Conservation (phyloP, 1,140 invertebrate species). For the Amyelois transitella region DNA sequence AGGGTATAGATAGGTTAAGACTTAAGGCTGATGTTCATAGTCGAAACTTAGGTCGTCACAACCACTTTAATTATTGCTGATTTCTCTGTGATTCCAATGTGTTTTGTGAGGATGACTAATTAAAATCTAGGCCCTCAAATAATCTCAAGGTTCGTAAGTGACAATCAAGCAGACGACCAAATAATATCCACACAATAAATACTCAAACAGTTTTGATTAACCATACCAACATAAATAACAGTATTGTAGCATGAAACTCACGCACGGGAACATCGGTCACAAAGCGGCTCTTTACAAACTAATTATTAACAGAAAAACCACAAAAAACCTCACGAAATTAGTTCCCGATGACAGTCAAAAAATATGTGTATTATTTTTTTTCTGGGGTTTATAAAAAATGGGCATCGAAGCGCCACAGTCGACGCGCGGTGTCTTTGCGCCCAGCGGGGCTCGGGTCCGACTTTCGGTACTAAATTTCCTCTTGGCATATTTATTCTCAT, state of each 20-base stretch:
- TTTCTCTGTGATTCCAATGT: too few relatives aligned
- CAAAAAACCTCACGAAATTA: slow-evolving; percentile 64
- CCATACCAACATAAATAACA: neutral
- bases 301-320: slow-evolving; percentile 56
- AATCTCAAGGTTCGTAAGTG: too few relatives aligned
- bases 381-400: slow-evolving; percentile 33
- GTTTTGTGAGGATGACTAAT: too few relatives aligned
- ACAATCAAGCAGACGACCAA: too few relatives aligned
- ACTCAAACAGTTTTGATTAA: neutral
- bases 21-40: too few relatives aligned
- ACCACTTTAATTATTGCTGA: too few relatives aligned
- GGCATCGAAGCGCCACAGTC: slow-evolving; percentile 46
- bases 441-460: slow-evolving; percentile 38
- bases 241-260: neutral
- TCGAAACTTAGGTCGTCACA: too few relatives aligned
- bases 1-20: too few relatives aligned
- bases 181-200: too few relatives aligned
- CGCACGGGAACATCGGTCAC: neutral
- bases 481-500: slow-evolving; percentile 64
- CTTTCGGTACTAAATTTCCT: slow-evolving; percentile 59
- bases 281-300: slow-evolving; percentile 43
- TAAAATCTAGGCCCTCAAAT: too few relatives aligned
- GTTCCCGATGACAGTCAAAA: slow-evolving; percentile 71
- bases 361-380: slow-evolving; percentile 53
- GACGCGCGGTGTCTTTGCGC: slow-evolving; percentile 53